Conservation (phyloP, 2,888 invertebrate species). For the Electrophaes corylata region DNA sequence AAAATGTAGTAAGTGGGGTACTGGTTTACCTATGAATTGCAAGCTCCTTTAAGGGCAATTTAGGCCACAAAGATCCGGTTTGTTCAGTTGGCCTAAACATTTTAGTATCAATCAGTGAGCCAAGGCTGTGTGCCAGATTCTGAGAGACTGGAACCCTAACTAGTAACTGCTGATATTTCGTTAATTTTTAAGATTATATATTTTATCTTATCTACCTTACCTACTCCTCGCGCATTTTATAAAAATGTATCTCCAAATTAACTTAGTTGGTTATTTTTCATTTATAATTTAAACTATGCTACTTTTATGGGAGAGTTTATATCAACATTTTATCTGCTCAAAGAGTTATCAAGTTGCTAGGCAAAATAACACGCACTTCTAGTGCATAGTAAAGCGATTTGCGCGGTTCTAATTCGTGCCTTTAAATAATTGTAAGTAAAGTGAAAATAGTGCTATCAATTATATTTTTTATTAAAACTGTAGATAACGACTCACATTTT, state of each 20-base stretch:
- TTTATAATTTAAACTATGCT: background rate
- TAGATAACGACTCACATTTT: too few species aligned
- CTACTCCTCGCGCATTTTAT: background rate
- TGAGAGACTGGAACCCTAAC: slow-evolving; percentile 37
- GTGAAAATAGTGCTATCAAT: too few species aligned
- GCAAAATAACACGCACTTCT: slow-evolving; percentile 42
- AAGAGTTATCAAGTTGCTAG: slow-evolving; percentile 38
- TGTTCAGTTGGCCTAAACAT: slow-evolving; percentile 64
- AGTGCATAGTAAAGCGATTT: slow-evolving; percentile 48
- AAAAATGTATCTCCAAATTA: too few species aligned
- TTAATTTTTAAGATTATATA: slow-evolving; percentile 7
- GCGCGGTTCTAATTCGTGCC: slow-evolving; percentile 38
- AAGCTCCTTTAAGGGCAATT: slow-evolving; percentile 68
- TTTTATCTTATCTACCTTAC: background rate
- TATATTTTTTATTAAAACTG: too few species aligned
- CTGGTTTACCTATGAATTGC: slow-evolving; percentile 58
- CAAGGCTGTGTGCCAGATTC: slow-evolving; percentile 61
- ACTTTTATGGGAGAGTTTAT: slow-evolving; percentile 3
- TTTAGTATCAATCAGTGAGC: slow-evolving; percentile 64
- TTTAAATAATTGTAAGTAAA: background rate
- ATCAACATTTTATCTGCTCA: slow-evolving; percentile 22
- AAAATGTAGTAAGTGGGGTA: slow-evolving; percentile 59
- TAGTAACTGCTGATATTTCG: slow-evolving; percentile 23
- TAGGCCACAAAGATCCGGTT: slow-evolving; percentile 74
- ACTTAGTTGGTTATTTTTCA: background rate